Evolutionary conservation across 1,140 invertebrate species (phyloP), one percentile per base, ranked within the genome.

Genomic region (Anagrus nilaparvatae): DNA sequence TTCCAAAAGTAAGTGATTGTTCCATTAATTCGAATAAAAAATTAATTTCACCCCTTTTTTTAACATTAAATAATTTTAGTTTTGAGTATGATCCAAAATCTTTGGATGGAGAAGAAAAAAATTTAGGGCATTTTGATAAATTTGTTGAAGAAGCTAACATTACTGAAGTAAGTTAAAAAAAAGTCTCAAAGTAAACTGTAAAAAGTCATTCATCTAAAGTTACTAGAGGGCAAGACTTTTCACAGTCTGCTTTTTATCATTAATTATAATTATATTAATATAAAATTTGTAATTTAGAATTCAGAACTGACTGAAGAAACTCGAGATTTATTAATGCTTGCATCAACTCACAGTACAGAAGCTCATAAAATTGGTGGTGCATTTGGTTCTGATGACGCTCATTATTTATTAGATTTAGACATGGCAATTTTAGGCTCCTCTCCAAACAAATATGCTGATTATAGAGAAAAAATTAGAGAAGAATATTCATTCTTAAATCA

Each of bases 331-430:
- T 59, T 79, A 10, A 57, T 70, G 49, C 61, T 72, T 36, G 64
- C 67, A 4, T 62, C 69, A 17, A 74, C 68, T 12, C 71, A 76
- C 44, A 74, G 72, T 47, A 77, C 77, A 5, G 76, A 78, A 27
- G 76, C 74, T 33, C 74, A 78, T 53, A 74, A 73, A 55, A 63
- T 65, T 13, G 65, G 65, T 17, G 73, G 69, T 35, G 58, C 56
- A 17, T 75, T 57, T 51, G 77, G 77, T n/a, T 54, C 52, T 34
- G 73, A 76, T 34, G 77, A 79, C 55, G 61, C 63, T 45, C 76
- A 79, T 55, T 79, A 73, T 55, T 71, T 79, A 30, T 53, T 78
- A 34, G 77, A 79, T 54, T 61, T 79, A 44, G 76, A 79, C 50
- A 76, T 77, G 69, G 71, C 67, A 21, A 59, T 74, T 39, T 55